Conservation (phyloP, 1,140 invertebrate genomes). For the Achatina immaculata region DNA sequence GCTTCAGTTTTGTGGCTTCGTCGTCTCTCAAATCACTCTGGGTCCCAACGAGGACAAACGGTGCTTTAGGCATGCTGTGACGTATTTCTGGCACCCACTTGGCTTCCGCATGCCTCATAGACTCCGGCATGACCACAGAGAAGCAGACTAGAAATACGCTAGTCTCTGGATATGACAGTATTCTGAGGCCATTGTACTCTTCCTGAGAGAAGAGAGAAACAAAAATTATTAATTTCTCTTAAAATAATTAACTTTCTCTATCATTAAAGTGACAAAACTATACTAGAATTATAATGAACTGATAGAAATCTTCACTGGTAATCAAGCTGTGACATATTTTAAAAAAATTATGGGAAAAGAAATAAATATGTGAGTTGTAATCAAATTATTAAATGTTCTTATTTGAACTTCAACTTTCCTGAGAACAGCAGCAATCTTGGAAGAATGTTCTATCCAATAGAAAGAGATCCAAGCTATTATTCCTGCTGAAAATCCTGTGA, state of each 20-base stretch:
- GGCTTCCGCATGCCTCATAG: conserved; percentile 96
- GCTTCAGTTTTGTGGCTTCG: conserved; percentile 78
- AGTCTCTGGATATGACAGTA: conserved; percentile 95
- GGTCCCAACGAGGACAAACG: conserved; percentile 82
- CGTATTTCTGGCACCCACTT: conserved; percentile 79
- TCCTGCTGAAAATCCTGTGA: too few relatives aligned
- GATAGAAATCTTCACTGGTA: background rate
- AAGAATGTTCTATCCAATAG: too few relatives aligned
- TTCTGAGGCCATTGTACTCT: conserved; percentile 92
- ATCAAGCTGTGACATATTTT: too few relatives aligned
- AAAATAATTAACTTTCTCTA: too few relatives aligned
- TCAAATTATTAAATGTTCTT: too few relatives aligned
- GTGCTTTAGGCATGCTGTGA: conserved; percentile 82
- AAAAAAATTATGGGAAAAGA: background rate
- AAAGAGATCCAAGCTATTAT: too few relatives aligned
- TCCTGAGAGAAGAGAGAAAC: conserved; percentile 80
- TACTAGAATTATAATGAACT: background rate
- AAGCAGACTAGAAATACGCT: conserved; percentile 99
- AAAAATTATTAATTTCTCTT: conserved; percentile 14
- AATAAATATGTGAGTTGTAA: background rate
- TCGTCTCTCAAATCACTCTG: conserved; percentile 64
- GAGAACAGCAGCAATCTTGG: too few relatives aligned
- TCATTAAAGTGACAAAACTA: background rate
- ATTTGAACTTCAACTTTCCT: too few relatives aligned
- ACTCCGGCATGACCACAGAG: conserved; percentile 97